Base-by-base conservation (phyloP, 30 jellyfish, hydroid and myxozoan genomes). In the Rhopilema esculentum region DNA sequence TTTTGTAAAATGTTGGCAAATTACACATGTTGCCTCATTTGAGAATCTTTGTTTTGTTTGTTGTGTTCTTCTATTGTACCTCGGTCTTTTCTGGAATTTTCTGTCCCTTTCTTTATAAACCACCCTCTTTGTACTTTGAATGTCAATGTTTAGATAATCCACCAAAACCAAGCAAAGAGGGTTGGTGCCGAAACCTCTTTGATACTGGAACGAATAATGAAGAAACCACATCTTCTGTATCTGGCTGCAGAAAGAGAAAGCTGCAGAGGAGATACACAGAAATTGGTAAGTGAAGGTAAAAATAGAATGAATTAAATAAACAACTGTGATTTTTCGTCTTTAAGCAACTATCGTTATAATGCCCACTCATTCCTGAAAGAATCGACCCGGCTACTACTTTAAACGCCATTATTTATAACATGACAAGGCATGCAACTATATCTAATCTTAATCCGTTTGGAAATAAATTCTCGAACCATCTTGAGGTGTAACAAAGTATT, bases 131-230 rank as follows among this genome's bases (percentile, higher is more conserved):
- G 57, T 40, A 2, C 57, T 40, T 40, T 40, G 6, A 40, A 2
- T 40, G 6, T 40, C 12, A 12, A 12, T 40, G 6, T 40, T 40
- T 12, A 40, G 57, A 40, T 12, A 40, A 40, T 40, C 57, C 9
- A 2, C 24, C 33, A 0, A 50, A 40, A 2, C 31, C 49, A 0
- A 71, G 27, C 79, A 85, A 85, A 49, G 88, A 49, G 49, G 84
- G 78, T 1, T 85, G 94, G 94, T 85, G 94, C 48, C 94, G 94
- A 0, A 85, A 85, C 48, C 50, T 85, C 16, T 85, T 85, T 75
- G 88, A 85, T 19, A 48, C 80, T 0, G 85, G 69, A 48, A 27
- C 31, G 22, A 65, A 49, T 66, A 21, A 31, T 21, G 28, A 75
- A 30, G 50, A 63, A n/a, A 27, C 16, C 70, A 19, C 20, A 27